Conservation (phyloP, 2,888 invertebrate species). For the Polydrusus tereticollis region DNA sequence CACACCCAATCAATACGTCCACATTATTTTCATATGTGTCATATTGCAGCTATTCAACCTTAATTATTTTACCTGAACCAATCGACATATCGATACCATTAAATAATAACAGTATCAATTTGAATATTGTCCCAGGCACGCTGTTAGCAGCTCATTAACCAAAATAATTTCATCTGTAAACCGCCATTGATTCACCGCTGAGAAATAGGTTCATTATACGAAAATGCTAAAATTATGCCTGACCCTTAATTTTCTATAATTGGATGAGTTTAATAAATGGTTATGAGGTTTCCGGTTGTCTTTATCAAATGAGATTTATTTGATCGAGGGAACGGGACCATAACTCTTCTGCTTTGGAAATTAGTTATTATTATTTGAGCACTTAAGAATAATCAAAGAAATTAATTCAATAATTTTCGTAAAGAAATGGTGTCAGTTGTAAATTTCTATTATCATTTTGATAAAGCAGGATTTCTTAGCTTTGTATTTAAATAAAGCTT, state of each 20-base stretch:
- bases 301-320: background rate
- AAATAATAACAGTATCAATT: constrained; percentile 6
- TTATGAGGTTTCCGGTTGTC: background rate
- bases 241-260: constrained; percentile 18
- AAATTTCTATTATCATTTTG: no score
- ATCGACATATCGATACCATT: background rate
- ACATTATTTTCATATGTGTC: no score
- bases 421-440: no score
- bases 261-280: constrained; percentile 1
- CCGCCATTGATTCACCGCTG: background rate
- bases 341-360: background rate
- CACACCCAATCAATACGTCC: no score
- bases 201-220: constrained; percentile 13
- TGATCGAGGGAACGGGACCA: background rate
- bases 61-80: background rate
- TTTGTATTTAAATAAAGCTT: background rate
- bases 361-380: no score
- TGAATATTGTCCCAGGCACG: background rate
- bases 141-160: background rate
- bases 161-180: background rate
- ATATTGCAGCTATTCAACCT: no score
- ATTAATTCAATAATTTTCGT: background rate
- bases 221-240: constrained; percentile 10
- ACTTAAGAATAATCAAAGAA: no score
- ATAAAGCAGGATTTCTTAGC: no score